Base-by-base conservation (phyloP, 2,113 vertebrate species). In the Leucopsar rothschildi region DNA sequence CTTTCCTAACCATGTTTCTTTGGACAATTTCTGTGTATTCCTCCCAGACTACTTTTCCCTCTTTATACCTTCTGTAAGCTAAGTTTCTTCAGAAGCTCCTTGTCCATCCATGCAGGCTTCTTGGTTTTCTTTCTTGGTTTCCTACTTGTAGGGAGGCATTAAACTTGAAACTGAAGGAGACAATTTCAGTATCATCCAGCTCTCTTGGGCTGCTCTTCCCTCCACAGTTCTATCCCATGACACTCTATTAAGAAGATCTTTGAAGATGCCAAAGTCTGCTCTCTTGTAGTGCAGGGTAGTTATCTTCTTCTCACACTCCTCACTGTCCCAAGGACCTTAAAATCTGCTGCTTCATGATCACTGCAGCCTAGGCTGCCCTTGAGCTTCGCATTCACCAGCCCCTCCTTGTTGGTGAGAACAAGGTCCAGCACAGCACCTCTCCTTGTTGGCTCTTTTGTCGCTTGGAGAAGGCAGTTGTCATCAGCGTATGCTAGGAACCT, bases 281-380 rank as follows among this genome's bases (percentile, higher is more conserved):
- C 2, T 60, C 53, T 17, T 18, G 55, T 60, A 73, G 23, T 60
- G 45, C 28, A 31, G 13, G 11, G 45, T 5, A 17, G 33, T 25
- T 45, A 12, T 28, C 44, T 65, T 52, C 24, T 53, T 75, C 7
- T 40, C 13, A 22, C 11, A 33, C 9, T 53, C 16, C n/a, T 68
- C n/a, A 47, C 45, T 75, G 33, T 24, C 11, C 6, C 23, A 17
- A n/a, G 28, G 24, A n/a, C 63, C 39, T 60, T 60, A 40, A 59
- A 52, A 50, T 52, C 10, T 1, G 1, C 28, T 0, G 0, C 33
- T 60, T 66, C 19, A 1, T 39, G 44, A 21, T 52, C 24, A 29
- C 39, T 59, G 39, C n/a, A 66, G 60, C 33, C 45, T 15, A 57
- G 27, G 37, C 52, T 59, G 33, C 44, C 28, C 24, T 53, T 18